Percentiles rank a stretch among this genome's conserved stretches.
These are phyloP conservation scores for Trachythela sp. DNA, from an alignment of 64 coral and sea anemone genomes.

Conservation along the genomic window DNA sequence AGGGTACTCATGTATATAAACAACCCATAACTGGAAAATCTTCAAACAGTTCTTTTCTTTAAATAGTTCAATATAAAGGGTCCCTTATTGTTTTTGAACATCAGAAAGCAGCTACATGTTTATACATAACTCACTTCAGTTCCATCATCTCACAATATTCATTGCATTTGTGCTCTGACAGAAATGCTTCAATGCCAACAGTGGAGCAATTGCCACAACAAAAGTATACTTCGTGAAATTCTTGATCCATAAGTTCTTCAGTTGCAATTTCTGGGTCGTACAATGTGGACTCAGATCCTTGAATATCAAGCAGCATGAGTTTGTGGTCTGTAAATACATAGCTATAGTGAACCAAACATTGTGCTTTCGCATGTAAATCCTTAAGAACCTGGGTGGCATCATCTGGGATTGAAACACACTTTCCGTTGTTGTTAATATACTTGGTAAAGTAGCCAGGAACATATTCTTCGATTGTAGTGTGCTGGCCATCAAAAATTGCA, in stretches of 20 bases:
- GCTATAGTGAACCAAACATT: slow-evolving; percentile 46
- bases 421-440: slow-evolving; percentile 48
- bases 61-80: not conserved
- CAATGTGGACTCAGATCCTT: slow-evolving; percentile 31
- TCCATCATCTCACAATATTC: slow-evolving; percentile 57
- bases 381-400: slow-evolving; percentile 7
- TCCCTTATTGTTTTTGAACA: too few species aligned
- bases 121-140: not conserved
- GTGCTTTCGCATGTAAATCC: slow-evolving; percentile 36
- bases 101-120: too few species aligned
- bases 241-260: slow-evolving; percentile 8
- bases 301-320: slow-evolving; percentile 46
- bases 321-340: not conserved
- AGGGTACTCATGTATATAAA: not conserved
- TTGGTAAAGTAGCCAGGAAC: slow-evolving; percentile 39
- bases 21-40: not conserved
- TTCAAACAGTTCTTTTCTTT: not conserved
- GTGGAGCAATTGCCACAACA: slow-evolving; percentile 60
- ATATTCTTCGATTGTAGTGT: slow-evolving; percentile 46
- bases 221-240: slow-evolving; percentile 44
- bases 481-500: slow-evolving; percentile 6
- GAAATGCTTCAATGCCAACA: slow-evolving; percentile 29
- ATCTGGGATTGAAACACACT: slow-evolving; percentile 5
- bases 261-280: slow-evolving; percentile 43
- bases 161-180: slow-evolving; percentile 50